phyloP scores from a whole-genome alignment of 2,888 invertebrate genomes.

The Hyposoter dolosus region DNA sequence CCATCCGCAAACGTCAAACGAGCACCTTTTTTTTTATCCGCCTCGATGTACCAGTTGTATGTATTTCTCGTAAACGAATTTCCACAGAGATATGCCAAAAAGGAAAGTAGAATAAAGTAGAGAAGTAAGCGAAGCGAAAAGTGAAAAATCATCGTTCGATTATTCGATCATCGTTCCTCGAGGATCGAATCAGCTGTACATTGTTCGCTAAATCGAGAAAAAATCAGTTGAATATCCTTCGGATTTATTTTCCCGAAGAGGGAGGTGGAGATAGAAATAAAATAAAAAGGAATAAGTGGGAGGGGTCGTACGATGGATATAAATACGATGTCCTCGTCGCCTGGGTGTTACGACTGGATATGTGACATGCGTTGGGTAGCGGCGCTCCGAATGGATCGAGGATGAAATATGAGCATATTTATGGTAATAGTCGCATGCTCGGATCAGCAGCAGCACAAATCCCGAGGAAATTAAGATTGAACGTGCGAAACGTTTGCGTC shows the following conservation, averaged over 20 bases:
- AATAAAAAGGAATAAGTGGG: neutral
- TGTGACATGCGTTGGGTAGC: constrained; percentile 31
- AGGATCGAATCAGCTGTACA: neutral
- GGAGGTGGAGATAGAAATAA: neutral
- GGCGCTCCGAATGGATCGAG: constrained; percentile 42
- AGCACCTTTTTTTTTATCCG: neutral
- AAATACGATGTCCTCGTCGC: constrained; percentile 7
- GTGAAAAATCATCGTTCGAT: constrained; percentile 1
- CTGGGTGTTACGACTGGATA: constrained; percentile 1
- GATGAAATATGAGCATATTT: constrained; percentile 63
- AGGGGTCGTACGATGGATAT: constrained; percentile 14
- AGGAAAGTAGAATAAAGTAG: neutral
- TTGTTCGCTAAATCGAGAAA: constrained; percentile 13
- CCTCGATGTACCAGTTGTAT: neutral
- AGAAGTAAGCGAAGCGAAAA: neutral
- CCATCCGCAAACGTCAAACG: constrained; percentile 2
- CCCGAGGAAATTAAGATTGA: constrained; percentile 65
- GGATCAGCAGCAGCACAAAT: constrained; percentile 56
- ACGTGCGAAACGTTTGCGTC: constrained; percentile 39
- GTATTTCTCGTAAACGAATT: constrained; percentile 26
- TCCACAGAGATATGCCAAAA: constrained; percentile 14
- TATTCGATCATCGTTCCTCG: neutral
- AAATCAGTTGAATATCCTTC: constrained; percentile 13
- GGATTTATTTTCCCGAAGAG: neutral
- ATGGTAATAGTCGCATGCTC: constrained; percentile 65